Evolutionary conservation across 1,140 invertebrate genomes (phyloP), one percentile per base, ranked within the genome.

Genomic region (Phymastichus coffea): DNA sequence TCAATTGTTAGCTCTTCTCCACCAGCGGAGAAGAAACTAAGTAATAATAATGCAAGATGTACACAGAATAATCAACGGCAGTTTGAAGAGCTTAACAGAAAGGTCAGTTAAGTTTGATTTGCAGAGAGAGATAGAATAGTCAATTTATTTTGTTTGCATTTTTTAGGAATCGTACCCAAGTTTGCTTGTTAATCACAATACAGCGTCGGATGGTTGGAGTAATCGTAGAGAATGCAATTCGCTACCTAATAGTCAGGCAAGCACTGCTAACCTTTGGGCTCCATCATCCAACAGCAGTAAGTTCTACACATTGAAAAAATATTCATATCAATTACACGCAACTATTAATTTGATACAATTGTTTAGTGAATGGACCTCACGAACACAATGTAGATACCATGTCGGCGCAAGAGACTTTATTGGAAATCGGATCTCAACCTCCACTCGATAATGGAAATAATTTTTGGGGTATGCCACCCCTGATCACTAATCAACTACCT

Each of bases 11-110:
- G 43, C n/a, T 68, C 69, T 2, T 70, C 67, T 1, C 65, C 73
- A 17, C 64, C 70, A 3, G 65, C 66, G 8, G 72, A 76, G 12
- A 76, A 72, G 51, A 73, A 74, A 22, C 64, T 62, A 20, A 75
- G 67, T 43, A 70, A 70, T 48, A 65, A 49, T 1, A 69, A 73
- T 12, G 40, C 53, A 35, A 66, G 72, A 23, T 63, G 64, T 20
- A 44, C 49, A 6, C 73, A 76, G 49, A 55, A 63, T 7, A 79
- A 78, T 64, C 67, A 65, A 44, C 63, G 68, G 25, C 72, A 75
- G 55, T 54, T 77, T 8, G 78, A 79, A 49, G 74, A 79, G 61
- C 54, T 75, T 23, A 66, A 77, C 59, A 63, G 68, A 41, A 81
- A 81, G 71, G 74, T 77, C 56, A 28, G 56, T 62, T 15, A 30